Conservation (phyloP, 2,113 vertebrate genomes). For the Opisthocomus hoazin region DNA sequence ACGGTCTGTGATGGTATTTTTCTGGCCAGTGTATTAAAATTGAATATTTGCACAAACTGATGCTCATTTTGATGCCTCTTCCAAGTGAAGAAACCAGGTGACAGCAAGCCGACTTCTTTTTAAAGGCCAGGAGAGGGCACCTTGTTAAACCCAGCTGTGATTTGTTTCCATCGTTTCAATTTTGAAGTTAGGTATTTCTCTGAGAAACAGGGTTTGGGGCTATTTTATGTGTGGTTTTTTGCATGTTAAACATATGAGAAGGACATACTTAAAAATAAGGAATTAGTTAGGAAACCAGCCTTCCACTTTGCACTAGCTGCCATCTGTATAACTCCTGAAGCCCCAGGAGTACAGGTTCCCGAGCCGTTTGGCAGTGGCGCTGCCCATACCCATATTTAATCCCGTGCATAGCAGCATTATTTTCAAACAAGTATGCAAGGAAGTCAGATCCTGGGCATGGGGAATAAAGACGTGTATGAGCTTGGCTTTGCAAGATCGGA, state of each 20-base stretch:
- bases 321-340: background rate
- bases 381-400: background rate
- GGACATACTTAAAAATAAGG: background rate
- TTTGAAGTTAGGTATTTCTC: background rate
- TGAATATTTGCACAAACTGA: conserved; percentile 11
- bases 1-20: background rate
- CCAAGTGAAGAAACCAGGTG: background rate
- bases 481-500: background rate
- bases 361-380: background rate
- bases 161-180: background rate
- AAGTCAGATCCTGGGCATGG: background rate
- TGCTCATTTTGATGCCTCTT: background rate
- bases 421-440: background rate
- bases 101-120: rapidly evolving
- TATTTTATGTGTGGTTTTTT: background rate
- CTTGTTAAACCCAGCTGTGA: background rate
- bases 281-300: background rate
- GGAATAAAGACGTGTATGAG: background rate
- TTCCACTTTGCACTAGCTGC: background rate
- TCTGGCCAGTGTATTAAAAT: conserved; percentile 18
- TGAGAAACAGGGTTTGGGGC: background rate
- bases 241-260: background rate
- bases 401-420: background rate
- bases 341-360: background rate
- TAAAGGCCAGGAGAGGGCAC: background rate